Evolutionary conservation across 2,888 invertebrate species (phyloP).

Genomic region (Rhaphigaster nebulosa): DNA sequence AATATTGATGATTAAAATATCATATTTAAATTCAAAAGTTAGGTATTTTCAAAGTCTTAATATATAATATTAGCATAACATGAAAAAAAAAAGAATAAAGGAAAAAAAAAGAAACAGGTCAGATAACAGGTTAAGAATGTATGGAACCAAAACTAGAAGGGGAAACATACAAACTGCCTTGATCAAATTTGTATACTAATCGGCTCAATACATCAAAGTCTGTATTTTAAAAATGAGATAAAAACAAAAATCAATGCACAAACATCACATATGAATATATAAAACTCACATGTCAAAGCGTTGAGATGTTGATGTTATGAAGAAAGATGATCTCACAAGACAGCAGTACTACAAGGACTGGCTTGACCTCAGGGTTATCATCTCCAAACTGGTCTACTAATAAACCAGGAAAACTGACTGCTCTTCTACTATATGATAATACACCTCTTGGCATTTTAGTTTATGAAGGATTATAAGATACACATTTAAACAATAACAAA

Average conservation of each 20-base stretch:
- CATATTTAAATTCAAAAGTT: neutral
- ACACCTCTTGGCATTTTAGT: neutral
- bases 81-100: neutral
- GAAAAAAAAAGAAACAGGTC: neutral
- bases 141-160: neutral
- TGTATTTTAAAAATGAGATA: neutral
- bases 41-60: no score
- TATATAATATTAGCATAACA: neutral
- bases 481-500: neutral
- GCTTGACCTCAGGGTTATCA: constrained; percentile 12
- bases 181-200: neutral
- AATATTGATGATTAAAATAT: neutral
- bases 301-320: neutral
- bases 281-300: neutral
- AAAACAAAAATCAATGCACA: neutral
- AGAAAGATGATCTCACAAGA: neutral
- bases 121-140: neutral
- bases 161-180: neutral
- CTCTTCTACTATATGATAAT: neutral
- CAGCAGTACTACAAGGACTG: neutral
- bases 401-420: neutral
- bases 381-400: neutral
- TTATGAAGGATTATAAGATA: neutral
- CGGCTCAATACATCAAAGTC: neutral
- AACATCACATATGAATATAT: neutral